Percentiles rank a stretch among this genome's conserved stretches.
phyloP scores from a whole-genome alignment of 2,113 vertebrate genomes.

The Nansenia antarctica region DNA sequence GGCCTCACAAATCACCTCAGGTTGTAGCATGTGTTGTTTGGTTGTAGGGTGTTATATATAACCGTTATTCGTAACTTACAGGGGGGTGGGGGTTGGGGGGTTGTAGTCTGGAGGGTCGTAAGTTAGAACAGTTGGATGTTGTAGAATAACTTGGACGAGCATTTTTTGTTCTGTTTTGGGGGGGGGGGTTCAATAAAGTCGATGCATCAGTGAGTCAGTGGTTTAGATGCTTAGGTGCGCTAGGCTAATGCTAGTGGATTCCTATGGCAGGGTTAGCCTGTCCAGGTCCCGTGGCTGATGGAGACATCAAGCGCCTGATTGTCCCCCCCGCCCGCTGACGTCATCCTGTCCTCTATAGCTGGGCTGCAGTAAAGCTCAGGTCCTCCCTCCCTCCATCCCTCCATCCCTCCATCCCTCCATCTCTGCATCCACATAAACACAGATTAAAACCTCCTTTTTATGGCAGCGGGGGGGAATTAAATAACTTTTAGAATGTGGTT shows the following conservation, averaged over 20 bases:
- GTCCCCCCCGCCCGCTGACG: constrained; percentile 39
- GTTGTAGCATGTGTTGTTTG: neutral
- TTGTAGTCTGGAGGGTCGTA: too few species aligned
- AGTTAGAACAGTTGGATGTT: too few species aligned
- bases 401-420: neutral
- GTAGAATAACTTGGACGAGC: too few species aligned
- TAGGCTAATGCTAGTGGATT: neutral
- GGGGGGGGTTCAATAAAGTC: too few species aligned
- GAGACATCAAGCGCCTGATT: constrained; percentile 6
- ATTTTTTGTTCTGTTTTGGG: too few species aligned
- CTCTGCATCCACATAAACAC: constrained; percentile 16
- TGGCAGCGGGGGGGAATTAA: constrained; percentile 44
- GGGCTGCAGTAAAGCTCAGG: constrained; percentile 15
- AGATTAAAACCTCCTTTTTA: constrained; percentile 53
- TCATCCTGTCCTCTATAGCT: constrained; percentile 36
- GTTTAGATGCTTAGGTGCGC: neutral
- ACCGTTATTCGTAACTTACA: too few species aligned
- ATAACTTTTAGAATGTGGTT: constrained; percentile 52
- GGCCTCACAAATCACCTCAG: neutral
- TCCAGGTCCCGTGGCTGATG: neutral
- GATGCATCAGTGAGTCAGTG: too few species aligned
- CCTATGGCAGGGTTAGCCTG: neutral
- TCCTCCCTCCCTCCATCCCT: neutral
- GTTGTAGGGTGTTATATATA: neutral
- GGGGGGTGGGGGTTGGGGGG: too few species aligned